These are phyloP conservation scores for Teleogryllus occipitalis DNA, from an alignment of 1,140 invertebrate species.

Conservation along the genomic window DNA sequence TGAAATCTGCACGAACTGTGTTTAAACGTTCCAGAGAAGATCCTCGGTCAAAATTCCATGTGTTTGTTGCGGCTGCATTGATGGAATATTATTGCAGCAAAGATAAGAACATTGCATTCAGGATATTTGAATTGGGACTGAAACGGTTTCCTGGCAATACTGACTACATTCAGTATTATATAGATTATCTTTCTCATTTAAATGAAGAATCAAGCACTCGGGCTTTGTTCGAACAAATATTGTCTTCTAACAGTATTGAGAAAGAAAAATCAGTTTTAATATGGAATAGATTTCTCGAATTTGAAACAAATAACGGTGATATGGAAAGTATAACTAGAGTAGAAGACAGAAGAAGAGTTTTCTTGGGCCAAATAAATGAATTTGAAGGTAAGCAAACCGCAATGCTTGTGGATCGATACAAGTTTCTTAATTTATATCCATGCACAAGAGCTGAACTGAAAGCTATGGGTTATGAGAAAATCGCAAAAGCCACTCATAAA, in stretches of 20 bases:
- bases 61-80: slow-evolving; percentile 91
- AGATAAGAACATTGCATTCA: slow-evolving; percentile 96
- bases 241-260: slow-evolving; percentile 86
- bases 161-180: slow-evolving; percentile 91
- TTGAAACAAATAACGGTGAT: slow-evolving; percentile 98
- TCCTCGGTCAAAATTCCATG: slow-evolving; percentile 73
- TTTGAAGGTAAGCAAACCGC: slow-evolving; percentile 96
- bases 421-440: slow-evolving; percentile 88
- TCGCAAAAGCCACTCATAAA: slow-evolving; percentile 43
- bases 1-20: slow-evolving; percentile 87
- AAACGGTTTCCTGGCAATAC: slow-evolving; percentile 93
- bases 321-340: slow-evolving; percentile 96
- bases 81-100: slow-evolving; percentile 99
- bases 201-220: slow-evolving; percentile 99
- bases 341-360: slow-evolving; percentile 82
- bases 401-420: slow-evolving; percentile 89
- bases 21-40: slow-evolving; percentile 96
- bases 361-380: slow-evolving; percentile 91
- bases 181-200: slow-evolving; percentile 95
- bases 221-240: slow-evolving; percentile 92
- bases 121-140: slow-evolving; percentile 96
- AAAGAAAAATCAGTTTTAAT: slow-evolving; percentile 91
- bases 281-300: slow-evolving; percentile 97
- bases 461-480: slow-evolving; percentile 72
- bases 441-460: slow-evolving; percentile 77